Evolutionary conservation across 35 echinoderm and acorn worm genomes (phyloP).

Genomic region (Ophiothrix spiculata): DNA sequence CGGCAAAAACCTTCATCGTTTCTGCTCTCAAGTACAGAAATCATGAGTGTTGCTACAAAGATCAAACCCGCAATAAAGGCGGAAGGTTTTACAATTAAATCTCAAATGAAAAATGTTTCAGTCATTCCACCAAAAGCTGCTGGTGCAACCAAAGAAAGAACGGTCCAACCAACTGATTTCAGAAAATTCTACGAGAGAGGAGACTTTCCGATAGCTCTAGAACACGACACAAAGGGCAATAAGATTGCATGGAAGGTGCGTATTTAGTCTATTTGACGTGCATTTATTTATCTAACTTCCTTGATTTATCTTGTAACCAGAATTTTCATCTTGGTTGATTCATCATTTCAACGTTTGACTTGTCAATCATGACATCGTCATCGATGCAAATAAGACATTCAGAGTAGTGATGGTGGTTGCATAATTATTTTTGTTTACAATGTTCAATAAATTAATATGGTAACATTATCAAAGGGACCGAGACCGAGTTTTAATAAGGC

Average conservation of each 20-base stretch:
- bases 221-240: constrained; percentile 99
- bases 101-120: constrained; percentile 71
- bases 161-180: constrained; percentile 70
- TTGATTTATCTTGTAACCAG: background rate
- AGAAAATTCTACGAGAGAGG: constrained; percentile 95
- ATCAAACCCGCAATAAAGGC: constrained; percentile 22
- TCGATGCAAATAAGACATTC: background rate
- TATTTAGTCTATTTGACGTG: background rate
- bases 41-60: too few relatives aligned
- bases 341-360: background rate
- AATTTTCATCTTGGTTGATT: background rate
- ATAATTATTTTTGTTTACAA: too few relatives aligned
- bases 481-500: too few relatives aligned
- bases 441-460: too few relatives aligned
- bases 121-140: constrained; percentile 62
- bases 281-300: too few relatives aligned
- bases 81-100: constrained; percentile 90
- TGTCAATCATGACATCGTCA: too few relatives aligned
- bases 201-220: constrained; percentile 95
- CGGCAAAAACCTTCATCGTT: too few relatives aligned
- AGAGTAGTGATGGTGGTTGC: too few relatives aligned
- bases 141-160: constrained; percentile 78
- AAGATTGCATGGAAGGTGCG: constrained; percentile 99
- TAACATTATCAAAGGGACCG: too few relatives aligned
- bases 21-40: too few relatives aligned